Conservation (phyloP, 2,113 vertebrate genomes). For the Poicephalus meyeri region DNA sequence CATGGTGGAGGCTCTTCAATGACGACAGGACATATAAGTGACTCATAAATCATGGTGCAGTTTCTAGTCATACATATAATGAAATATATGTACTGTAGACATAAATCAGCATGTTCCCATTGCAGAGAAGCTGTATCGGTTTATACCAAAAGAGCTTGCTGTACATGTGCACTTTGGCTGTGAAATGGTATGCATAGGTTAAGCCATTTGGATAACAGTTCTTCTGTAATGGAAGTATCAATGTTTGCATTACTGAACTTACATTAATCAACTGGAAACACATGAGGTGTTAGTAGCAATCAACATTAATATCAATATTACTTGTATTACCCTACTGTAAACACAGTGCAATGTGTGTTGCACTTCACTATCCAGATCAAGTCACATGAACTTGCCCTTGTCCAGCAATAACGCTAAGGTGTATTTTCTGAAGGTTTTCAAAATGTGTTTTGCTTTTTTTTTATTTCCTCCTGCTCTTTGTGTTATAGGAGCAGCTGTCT, state of each 20-base stretch:
- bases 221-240: neutral
- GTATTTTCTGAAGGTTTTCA: neutral
- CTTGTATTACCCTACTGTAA: neutral
- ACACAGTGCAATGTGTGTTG: neutral
- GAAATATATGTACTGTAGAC: neutral
- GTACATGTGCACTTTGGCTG: neutral
- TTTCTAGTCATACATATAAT: neutral
- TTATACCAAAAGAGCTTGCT: neutral
- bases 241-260: neutral
- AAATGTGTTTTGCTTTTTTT: neutral
- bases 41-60: neutral
- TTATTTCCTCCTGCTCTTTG: fast-evolving
- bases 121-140: neutral
- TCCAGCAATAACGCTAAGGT: neutral
- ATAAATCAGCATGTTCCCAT: neutral
- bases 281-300: neutral
- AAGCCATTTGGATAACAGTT: neutral
- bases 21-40: neutral
- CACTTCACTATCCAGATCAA: neutral
- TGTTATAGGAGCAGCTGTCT: constrained; percentile 91
- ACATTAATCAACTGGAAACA: neutral
- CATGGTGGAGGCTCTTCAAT: neutral
- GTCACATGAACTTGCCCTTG: fast-evolving
- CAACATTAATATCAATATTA: neutral
- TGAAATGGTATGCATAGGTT: neutral